Evolutionary conservation across 2,113 vertebrate genomes (phyloP).

Genomic region (Aptenodytes forsteri): DNA sequence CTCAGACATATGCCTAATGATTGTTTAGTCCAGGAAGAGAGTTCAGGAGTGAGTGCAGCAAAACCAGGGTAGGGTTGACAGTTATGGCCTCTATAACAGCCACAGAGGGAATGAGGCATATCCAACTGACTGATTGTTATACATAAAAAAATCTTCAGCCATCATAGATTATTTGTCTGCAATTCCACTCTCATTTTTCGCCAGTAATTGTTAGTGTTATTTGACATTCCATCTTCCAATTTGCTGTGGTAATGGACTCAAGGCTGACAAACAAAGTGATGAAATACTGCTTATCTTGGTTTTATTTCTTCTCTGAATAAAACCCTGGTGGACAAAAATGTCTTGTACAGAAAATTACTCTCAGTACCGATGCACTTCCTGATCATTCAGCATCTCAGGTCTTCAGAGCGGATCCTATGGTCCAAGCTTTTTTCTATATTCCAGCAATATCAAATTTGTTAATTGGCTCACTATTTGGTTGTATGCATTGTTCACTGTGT

Average conservation of each 20-base stretch:
- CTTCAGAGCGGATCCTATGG: background rate
- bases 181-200: slow-evolving; percentile 61
- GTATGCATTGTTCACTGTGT: background rate
- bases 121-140: slow-evolving; percentile 48
- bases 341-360: background rate
- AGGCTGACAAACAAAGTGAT: slow-evolving; percentile 60
- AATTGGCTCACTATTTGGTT: background rate
- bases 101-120: slow-evolving; percentile 34
- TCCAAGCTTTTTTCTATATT: background rate
- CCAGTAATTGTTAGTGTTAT: slow-evolving; percentile 47
- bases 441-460: background rate
- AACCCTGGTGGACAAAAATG: slow-evolving; percentile 5
- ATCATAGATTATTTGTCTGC: slow-evolving; percentile 61
- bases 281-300: slow-evolving; percentile 59
- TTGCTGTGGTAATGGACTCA: slow-evolving; percentile 61
- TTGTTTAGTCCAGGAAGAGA: background rate
- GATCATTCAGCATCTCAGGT: background rate
- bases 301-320: slow-evolving; percentile 52
- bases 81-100: background rate
- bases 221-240: slow-evolving; percentile 67
- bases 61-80: background rate
- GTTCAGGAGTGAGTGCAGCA: background rate
- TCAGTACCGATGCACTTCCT: background rate
- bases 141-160: slow-evolving; percentile 34
- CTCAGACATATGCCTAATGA: background rate